These are phyloP conservation scores for Hypotaenidia philippensis DNA, from an alignment of 2,797 vertebrate species.

Conservation along the genomic window DNA sequence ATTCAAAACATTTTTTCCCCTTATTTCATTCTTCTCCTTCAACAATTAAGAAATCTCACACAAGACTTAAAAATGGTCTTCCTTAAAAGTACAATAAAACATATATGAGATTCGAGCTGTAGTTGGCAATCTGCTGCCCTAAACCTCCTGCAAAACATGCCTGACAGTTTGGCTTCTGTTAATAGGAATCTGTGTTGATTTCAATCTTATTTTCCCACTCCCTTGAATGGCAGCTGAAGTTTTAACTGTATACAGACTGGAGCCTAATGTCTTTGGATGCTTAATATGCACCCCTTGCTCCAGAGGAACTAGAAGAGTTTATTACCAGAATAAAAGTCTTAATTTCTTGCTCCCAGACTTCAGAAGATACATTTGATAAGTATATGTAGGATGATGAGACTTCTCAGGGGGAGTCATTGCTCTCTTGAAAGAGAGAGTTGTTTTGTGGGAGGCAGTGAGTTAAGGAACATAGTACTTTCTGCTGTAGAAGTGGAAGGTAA, in stretches of 20 bases:
- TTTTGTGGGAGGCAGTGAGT: neutral
- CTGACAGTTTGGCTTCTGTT: neutral
- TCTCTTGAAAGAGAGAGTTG: neutral
- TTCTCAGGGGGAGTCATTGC: neutral
- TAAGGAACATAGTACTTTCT: neutral
- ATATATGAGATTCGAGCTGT: rapidly evolving
- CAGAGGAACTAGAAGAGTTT: neutral
- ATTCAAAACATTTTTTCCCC: rapidly evolving
- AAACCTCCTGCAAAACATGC: neutral
- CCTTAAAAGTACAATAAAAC: neutral
- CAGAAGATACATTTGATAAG: neutral
- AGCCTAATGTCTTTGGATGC: neutral
- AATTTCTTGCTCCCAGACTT: neutral
- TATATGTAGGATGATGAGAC: rapidly evolving
- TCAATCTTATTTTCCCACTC: neutral
- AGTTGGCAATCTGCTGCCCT: neutral
- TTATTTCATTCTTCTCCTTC: neutral
- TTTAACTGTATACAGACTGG: neutral
- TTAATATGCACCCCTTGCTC: neutral
- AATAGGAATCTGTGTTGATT: neutral
- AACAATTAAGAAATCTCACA: neutral
- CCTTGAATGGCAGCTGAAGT: neutral
- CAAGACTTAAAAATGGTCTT: neutral
- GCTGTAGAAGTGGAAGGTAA: neutral
- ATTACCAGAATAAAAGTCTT: neutral